A percentile compares a stretch with the other conserved stretches of the same genome.
Evolutionary conservation across 2,888 invertebrate species (phyloP).

Genomic region (Caenorhabditis sp.): DNA sequence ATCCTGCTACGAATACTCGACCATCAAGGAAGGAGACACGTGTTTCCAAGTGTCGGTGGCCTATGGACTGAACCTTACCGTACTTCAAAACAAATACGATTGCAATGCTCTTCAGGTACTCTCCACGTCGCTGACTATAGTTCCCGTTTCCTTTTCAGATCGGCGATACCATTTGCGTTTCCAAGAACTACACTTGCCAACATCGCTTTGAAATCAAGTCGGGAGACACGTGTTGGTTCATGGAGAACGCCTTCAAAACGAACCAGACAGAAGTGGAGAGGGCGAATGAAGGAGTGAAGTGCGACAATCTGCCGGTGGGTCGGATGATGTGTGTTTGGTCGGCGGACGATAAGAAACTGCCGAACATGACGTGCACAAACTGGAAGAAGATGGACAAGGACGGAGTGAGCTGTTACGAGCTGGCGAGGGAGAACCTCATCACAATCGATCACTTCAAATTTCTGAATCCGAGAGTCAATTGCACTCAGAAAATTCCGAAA

Average conservation of each 20-base stretch:
- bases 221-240: slow-evolving; percentile 29
- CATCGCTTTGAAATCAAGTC: slow-evolving; percentile 6
- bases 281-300: slow-evolving; percentile 23
- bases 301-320: slow-evolving; percentile 25
- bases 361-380: slow-evolving; percentile 21
- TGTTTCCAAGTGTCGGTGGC: slow-evolving; percentile 20
- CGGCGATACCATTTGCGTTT: slow-evolving; percentile 36
- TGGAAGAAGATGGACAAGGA: slow-evolving; percentile 5
- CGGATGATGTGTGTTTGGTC: slow-evolving; percentile 33
- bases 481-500: background rate
- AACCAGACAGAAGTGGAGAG: slow-evolving; percentile 19
- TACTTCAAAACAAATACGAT: slow-evolving; percentile 7
- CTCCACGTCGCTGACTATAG: background rate
- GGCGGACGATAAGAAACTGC: slow-evolving; percentile 14
- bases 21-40: slow-evolving; percentile 9
- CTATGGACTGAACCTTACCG: slow-evolving; percentile 10
- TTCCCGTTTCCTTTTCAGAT: background rate
- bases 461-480: slow-evolving; percentile 30
- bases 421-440: background rate
- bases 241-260: slow-evolving; percentile 17
- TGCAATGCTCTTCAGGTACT: slow-evolving; percentile 19
- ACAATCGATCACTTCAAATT: slow-evolving; percentile 33
- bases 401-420: background rate
- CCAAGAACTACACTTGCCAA: slow-evolving; percentile 26
- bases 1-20: slow-evolving; percentile 20